Base-by-base conservation (phyloP, 2,113 vertebrate species). In the Gopherus flavomarginatus region DNA sequence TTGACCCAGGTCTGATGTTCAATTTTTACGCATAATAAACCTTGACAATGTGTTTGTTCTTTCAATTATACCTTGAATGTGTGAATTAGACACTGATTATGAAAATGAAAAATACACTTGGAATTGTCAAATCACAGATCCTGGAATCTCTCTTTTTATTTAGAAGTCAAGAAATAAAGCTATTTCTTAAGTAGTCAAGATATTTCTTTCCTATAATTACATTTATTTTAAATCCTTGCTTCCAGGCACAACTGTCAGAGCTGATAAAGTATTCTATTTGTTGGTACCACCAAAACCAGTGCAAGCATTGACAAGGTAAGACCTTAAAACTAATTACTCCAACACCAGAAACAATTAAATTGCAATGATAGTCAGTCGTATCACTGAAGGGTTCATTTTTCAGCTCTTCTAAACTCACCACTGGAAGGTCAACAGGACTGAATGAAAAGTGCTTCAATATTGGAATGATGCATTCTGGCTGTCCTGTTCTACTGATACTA, bases 181-280 rank as follows among this genome's bases (percentile, higher is more conserved):
- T 27, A n/a, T 78, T 47, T 82, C 47, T 87, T 80, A 81, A 80
- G 2, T 59, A 88, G 1, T 9, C 44, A 52, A 79, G 54, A 52
- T 88, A 85, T 94, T 90, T 94, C 49, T 2, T 0, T 22, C 54
- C n/a, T 90, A 84, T 88, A 87, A 52, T 72, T 11, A 53, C 78
- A 26, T 79, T 95, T 4, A 6, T 94, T 95, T 95, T 65, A 87
- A 93, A 92, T 80, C 44, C 42, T 83, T 90, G 49, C 50, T 86
- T 31, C 89, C 27, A 94, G 80, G 90, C 27, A 5, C 88, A 81
- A 56, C 21, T 88, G 77, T 91, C 81, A 94, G 89, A 93, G 50
- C 59, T 94, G 89, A 96, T 95, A 92, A 95, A 95, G 2, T 80
- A 27, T 82, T 89, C 65, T 94, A 11, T 83, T 97, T 97, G 65